These are phyloP conservation scores for Melanostoma mellinum DNA, from an alignment of 2,888 invertebrate species.

Conservation along the genomic window DNA sequence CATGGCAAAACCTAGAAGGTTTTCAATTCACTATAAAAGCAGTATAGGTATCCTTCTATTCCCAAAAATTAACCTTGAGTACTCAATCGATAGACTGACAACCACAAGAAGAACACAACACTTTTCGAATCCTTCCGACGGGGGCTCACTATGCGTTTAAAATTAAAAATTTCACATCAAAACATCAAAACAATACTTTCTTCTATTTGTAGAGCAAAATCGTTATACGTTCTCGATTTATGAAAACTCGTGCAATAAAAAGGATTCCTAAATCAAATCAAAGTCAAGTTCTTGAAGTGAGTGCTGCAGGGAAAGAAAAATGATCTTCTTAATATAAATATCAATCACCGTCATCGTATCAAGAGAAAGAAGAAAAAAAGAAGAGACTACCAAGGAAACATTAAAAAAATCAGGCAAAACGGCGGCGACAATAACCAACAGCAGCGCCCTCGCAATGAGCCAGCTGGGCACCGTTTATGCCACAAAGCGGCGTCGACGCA, in stretches of 20 bases:
- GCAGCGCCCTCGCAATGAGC: conserved; percentile 86
- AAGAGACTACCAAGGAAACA: conserved; percentile 18
- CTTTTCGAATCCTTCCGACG: conserved; percentile 23
- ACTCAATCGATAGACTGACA: no score
- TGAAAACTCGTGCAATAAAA: conserved; percentile 10
- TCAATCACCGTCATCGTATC: conserved; percentile 23
- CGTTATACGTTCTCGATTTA: not conserved
- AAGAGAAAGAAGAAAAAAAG: not conserved
- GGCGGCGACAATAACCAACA: conserved; percentile 82
- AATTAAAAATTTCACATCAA: not conserved
- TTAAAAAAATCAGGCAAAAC: conserved; percentile 77
- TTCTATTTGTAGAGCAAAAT: conserved; percentile 21
- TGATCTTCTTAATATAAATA: conserved; percentile 41
- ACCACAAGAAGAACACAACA: not conserved
- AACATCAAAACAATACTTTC: not conserved
- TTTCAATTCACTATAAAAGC: no score
- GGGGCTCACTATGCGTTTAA: conserved; percentile 5
- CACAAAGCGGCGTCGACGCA: conserved; percentile 95
- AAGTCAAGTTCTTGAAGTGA: not conserved
- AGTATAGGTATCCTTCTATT: no score
- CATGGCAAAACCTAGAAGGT: no score
- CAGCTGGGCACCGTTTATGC: conserved; percentile 98
- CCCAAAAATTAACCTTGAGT: no score
- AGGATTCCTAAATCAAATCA: conserved; percentile 1
- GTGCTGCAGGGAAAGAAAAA: conserved; percentile 39